A percentile compares a stretch with the other conserved stretches of the same genome.
These are phyloP conservation scores for Leucophenga maculata DNA, from an alignment of 2,888 invertebrate species.

Conservation along the genomic window DNA sequence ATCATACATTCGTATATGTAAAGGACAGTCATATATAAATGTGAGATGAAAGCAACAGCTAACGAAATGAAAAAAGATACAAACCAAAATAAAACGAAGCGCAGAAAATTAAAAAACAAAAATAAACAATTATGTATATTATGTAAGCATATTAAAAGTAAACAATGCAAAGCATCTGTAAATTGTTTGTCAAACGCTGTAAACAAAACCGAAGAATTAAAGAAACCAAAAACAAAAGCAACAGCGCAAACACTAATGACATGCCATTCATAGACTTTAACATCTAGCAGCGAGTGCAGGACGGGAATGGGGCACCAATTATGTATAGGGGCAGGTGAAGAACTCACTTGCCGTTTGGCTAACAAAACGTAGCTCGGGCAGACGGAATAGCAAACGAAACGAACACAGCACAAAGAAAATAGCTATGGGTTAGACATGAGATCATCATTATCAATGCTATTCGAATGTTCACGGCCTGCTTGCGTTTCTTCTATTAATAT, in stretches of 20 bases:
- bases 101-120: conserved; percentile 6
- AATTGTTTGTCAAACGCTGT: conserved; percentile 45
- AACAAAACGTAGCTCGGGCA: background rate
- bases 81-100: conserved; percentile 33
- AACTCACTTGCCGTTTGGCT: background rate
- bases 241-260: conserved; percentile 19
- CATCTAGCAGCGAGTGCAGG: conserved; percentile 18
- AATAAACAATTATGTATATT: conserved; percentile 34
- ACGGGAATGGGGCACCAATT: background rate
- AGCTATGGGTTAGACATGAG: conserved; percentile 44
- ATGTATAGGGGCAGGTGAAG: conserved; percentile 10
- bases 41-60: conserved; percentile 32
- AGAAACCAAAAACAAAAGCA: background rate
- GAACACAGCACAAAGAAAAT: conserved; percentile 38
- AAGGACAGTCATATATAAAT: no score
- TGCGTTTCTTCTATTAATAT: conserved; percentile 37
- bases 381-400: conserved; percentile 26
- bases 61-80: conserved; percentile 34
- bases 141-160: conserved; percentile 32
- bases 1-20: background rate
- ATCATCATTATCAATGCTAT: conserved; percentile 46
- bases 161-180: conserved; percentile 47
- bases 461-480: conserved; percentile 33
- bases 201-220: conserved; percentile 44
- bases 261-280: conserved; percentile 30